Evolutionary conservation across 2,888 invertebrate species (phyloP), one percentile per base, ranked within the genome.

Genomic region (Xylota segnis): DNA sequence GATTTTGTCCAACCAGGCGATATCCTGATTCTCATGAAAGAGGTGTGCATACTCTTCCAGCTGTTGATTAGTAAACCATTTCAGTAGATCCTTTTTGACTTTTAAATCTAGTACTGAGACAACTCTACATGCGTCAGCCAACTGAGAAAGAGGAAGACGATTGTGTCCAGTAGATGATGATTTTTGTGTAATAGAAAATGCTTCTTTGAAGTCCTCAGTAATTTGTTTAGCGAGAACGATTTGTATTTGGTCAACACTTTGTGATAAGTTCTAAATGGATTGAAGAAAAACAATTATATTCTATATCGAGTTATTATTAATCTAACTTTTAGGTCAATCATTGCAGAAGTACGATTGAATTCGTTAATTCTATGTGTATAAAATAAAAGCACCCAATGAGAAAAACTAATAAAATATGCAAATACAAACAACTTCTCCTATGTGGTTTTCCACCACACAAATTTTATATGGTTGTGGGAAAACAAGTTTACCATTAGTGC

Each of bases 1-100:
- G 68, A 99, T 96, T 93, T 98, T 98, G 90, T 98, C 97, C 82
- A 99, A 92, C 99, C 99, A 99, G 0, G 99, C 98, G 58, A 96
- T 96, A 91, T 99, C 99, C 92, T 99, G 98, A 90, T 97, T 97
- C 89, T 97, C 96, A 66, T 98, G 96, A 93, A 99, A 99, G 75
- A 99, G 93, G 89, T 98, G 98, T 68, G 94, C 94, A 92, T 99
- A 99, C 91, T 99, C 99, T 92, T 97, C 95, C 43, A 98, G 92
- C 90, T 97, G 96, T 59, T 95, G 93, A 54, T 88, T 87, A 32
- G 91, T 90, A 92, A 99, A 98, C 98, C 99, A 99, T 86, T 95
- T 94, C 0, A 99, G 93, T 63, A 99, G 93, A 65, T 98, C 98
- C 74, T 94, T 94, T 93, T 97, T 97, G 0, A 98, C 96, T 92